A percentile compares a stretch with the other conserved stretches of the same genome.
These are phyloP conservation scores for Meriones psammophilus DNA, from an alignment of 2,797 vertebrate species.

Conservation along the genomic window DNA sequence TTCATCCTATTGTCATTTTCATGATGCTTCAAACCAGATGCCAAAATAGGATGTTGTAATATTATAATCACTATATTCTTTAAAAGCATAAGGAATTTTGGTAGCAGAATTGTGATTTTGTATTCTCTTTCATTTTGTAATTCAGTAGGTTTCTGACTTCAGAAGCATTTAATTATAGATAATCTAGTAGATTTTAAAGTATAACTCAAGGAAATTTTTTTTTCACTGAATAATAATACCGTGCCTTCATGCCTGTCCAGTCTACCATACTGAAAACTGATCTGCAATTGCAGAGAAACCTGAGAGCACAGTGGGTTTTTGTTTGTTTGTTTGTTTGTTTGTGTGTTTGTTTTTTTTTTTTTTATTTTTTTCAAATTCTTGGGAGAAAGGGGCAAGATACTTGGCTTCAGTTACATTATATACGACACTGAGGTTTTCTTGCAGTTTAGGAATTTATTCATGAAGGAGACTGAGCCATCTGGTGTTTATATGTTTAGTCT, in stretches of 20 bases:
- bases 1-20: not conserved
- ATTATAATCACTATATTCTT: not conserved
- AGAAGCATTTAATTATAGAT: not conserved
- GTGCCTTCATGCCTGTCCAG: not conserved
- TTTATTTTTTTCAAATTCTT: constrained; percentile 45
- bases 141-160: constrained; percentile 32
- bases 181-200: not conserved
- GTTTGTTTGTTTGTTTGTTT: no score
- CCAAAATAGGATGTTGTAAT: not conserved
- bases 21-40: not conserved
- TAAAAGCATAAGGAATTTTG: constrained; percentile 10
- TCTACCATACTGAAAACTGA: not conserved
- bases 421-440: constrained; percentile 54
- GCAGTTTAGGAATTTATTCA: constrained; percentile 81
- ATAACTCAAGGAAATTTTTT: not conserved
- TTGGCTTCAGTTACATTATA: not conserved
- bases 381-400: not conserved
- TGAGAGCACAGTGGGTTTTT: not conserved
- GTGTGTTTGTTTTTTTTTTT: no score
- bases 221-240: not conserved
- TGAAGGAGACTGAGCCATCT: constrained; percentile 63
- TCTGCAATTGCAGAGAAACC: not conserved
- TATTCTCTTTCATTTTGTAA: not conserved
- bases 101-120: not conserved
- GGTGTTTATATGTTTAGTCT: constrained; percentile 50